Conservation (phyloP, 2,888 invertebrate genomes). For the Leucophora obtusa region DNA sequence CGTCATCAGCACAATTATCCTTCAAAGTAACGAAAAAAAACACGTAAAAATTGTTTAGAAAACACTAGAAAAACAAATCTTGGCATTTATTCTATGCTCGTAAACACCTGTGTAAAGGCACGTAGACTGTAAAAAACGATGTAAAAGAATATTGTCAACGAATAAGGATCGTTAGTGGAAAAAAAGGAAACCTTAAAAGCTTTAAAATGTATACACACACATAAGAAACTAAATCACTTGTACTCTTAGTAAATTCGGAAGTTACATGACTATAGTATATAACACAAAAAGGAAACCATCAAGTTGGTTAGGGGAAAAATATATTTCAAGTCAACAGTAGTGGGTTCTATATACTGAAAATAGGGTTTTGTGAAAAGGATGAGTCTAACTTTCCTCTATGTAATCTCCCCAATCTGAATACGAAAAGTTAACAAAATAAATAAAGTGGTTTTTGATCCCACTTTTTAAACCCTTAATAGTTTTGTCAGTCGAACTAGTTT, state of each 20-base stretch:
- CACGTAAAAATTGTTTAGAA: conserved; percentile 16
- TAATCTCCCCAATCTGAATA: too few species aligned
- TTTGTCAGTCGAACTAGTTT: too few species aligned
- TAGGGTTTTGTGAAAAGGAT: too few species aligned
- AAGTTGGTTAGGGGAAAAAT: conserved; percentile 18
- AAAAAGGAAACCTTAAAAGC: conserved; percentile 48
- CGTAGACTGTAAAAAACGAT: conserved; percentile 10
- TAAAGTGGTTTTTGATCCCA: too few species aligned
- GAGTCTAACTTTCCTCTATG: too few species aligned
- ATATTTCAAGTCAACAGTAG: not conserved
- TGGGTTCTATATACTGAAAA: too few species aligned
- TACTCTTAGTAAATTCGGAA: conserved; percentile 39
- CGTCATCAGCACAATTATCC: conserved; percentile 45
- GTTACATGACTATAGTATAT: conserved; percentile 6
- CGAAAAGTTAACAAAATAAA: too few species aligned
- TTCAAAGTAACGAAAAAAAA: conserved; percentile 16
- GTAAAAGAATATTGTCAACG: conserved; percentile 12
- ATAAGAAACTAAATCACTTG: conserved; percentile 28
- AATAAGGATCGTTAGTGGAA: conserved; percentile 39
- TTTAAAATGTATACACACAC: conserved; percentile 16
- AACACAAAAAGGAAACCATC: not conserved
- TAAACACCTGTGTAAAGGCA: conserved; percentile 32
- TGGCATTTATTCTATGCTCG: not conserved
- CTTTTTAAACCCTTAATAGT: too few species aligned
- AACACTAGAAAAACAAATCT: not conserved